Conservation (phyloP, 2,797 vertebrate species). For the Champsocephalus esox region DNA sequence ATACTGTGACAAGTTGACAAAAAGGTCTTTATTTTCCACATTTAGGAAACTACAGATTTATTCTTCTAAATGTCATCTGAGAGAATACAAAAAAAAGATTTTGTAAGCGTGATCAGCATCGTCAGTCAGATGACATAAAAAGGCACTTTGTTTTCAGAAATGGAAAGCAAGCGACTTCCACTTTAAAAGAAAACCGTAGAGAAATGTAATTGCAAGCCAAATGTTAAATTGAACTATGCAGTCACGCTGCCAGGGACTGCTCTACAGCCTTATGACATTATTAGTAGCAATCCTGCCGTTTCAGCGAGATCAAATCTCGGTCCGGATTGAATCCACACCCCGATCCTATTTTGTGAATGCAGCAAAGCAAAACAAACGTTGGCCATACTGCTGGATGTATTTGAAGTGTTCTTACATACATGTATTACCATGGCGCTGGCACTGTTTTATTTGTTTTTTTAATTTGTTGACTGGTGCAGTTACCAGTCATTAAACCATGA, state of each 20-base stretch:
- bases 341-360: not conserved
- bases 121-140: conserved; percentile 7
- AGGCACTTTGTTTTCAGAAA: conserved; percentile 45
- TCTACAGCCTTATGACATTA: not conserved
- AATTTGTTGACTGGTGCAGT: not conserved
- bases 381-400: not conserved
- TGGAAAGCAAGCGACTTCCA: conserved; percentile 20
- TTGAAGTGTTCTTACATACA: not conserved
- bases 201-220: not conserved
- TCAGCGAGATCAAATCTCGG: not conserved
- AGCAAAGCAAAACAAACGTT: not conserved
- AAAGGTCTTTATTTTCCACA: too few relatives aligned
- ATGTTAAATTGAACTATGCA: not conserved
- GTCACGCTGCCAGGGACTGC: conserved; percentile 7
- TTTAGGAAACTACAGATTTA: not conserved
- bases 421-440: not conserved
- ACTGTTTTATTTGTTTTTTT: not conserved
- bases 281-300: not conserved
- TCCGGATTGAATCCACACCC: too few relatives aligned
- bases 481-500: too few relatives aligned
- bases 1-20: too few relatives aligned
- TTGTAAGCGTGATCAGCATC: not conserved
- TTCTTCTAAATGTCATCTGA: not conserved
- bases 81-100: not conserved
- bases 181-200: not conserved